Conservation (phyloP, 2,888 invertebrate genomes). For the Pterostichus madidus region DNA sequence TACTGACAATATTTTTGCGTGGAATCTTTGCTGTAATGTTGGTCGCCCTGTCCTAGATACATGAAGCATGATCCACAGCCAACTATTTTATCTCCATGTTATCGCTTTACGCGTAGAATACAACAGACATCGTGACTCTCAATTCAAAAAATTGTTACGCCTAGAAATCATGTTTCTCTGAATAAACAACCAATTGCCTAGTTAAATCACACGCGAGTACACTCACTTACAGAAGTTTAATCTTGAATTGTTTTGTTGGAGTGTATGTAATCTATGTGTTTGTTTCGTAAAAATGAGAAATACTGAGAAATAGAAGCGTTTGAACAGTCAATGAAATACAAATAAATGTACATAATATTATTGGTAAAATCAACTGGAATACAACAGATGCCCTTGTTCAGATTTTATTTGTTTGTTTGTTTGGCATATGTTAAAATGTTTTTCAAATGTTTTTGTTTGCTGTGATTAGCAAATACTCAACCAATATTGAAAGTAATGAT, state of each 20-base stretch:
- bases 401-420: not conserved
- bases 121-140: constrained; percentile 8
- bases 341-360: no score
- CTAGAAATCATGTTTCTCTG: no score
- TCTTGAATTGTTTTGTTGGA: not conserved
- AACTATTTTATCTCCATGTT: not conserved
- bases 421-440: not conserved
- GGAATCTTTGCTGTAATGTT: not conserved
- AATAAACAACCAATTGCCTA: no score
- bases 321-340: no score
- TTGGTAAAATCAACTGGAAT: not conserved
- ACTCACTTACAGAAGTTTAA: not conserved
- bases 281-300: not conserved
- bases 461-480: not conserved
- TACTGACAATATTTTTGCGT: not conserved
- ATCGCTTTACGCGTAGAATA: not conserved
- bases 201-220: not conserved
- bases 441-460: not conserved
- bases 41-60: not conserved
- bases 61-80: not conserved
- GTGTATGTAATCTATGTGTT: not conserved
- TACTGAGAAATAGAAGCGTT: not conserved
- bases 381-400: not conserved
- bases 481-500: not conserved
- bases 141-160: not conserved